phyloP scores from a whole-genome alignment of 2,888 invertebrate genomes.

The Aphodius granarius region DNA sequence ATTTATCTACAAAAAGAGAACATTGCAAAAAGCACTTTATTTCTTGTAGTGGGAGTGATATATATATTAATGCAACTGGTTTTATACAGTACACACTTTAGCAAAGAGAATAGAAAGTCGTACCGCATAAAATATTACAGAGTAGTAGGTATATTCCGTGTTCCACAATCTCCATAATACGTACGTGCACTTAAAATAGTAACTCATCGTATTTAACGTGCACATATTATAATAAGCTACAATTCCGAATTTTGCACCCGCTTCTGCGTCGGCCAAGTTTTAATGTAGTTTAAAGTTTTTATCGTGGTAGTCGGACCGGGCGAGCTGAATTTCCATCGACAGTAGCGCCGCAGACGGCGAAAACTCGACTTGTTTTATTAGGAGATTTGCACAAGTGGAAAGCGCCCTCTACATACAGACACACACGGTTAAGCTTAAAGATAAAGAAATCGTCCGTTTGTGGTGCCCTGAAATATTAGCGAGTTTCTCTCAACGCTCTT shows the following conservation, averaged over 20 bases:
- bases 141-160: background rate
- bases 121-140: background rate
- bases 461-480: background rate
- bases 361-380: background rate
- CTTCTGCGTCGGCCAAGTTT: background rate
- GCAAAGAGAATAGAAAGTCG: background rate
- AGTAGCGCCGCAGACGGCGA: background rate
- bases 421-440: background rate
- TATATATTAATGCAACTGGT: background rate
- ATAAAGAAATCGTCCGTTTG: background rate
- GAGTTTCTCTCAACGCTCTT: background rate
- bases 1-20: no score
- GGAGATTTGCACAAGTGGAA: background rate
- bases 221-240: background rate
- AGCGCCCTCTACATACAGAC: background rate
- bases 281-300: background rate
- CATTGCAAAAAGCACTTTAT: no score
- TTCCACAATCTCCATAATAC: background rate
- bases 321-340: background rate
- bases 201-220: background rate
- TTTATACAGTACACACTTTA: background rate
- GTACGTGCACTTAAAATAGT: background rate
- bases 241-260: background rate
- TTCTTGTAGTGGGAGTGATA: background rate
- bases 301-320: background rate